These are phyloP conservation scores for Tetheella fluctuosa DNA, from an alignment of 2,888 invertebrate genomes.

Conservation along the genomic window DNA sequence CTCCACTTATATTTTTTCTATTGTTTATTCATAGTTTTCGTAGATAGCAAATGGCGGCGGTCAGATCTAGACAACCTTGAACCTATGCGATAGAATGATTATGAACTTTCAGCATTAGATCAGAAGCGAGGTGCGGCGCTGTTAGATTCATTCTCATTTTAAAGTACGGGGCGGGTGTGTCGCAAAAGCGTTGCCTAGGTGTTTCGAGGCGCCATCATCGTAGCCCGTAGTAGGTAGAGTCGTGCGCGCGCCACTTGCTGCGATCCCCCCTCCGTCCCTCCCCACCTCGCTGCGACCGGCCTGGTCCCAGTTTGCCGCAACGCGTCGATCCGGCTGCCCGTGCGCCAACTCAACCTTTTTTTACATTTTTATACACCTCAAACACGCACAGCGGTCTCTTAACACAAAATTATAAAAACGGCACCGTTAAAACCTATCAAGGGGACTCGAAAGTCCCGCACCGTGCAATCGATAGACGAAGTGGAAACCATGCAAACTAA, in stretches of 20 bases:
- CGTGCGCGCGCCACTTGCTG: conserved; percentile 80
- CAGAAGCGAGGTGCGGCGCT: conserved; percentile 51
- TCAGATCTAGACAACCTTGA: conserved; percentile 72
- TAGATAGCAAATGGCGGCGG: conserved; percentile 42
- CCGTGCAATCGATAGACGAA: conserved; percentile 56
- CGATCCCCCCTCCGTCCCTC: conserved; percentile 60
- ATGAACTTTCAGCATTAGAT: conserved; percentile 52
- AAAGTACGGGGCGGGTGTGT: conserved; percentile 69
- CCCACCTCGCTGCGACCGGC: conserved; percentile 66
- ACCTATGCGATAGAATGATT: conserved; percentile 59
- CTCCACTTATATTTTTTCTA: conserved; percentile 16
- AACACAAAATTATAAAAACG: conserved; percentile 61
- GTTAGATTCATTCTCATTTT: conserved; percentile 65
- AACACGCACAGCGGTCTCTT: conserved; percentile 63
- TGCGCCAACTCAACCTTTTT: conserved; percentile 54
- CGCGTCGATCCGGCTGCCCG: conserved; percentile 80
- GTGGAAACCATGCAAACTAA: conserved; percentile 82
- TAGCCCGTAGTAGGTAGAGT: conserved; percentile 76
- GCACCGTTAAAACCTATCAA: conserved; percentile 62
- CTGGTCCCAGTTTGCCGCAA: conserved; percentile 81
- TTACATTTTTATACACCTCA: conserved; percentile 54
- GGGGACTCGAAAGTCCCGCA: conserved; percentile 68
- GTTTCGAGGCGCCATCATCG: conserved; percentile 74
- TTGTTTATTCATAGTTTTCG: conserved; percentile 44
- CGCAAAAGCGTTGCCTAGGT: conserved; percentile 79